Evolutionary conservation across 2,113 vertebrate species (phyloP).

Genomic region (Chloebia gouldiae): DNA sequence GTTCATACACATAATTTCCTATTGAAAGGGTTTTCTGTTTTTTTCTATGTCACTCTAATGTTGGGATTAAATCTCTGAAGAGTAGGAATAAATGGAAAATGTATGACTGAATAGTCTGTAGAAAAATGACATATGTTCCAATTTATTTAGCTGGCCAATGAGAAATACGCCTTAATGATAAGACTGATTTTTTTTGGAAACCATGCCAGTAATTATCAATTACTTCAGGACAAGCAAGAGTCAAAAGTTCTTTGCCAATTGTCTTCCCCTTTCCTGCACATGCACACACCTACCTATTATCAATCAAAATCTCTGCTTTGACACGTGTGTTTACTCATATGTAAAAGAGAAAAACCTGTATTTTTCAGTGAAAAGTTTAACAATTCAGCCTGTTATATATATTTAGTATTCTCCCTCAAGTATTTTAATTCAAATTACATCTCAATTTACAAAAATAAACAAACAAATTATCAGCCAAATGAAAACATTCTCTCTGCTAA

Average conservation of each 20-base stretch:
- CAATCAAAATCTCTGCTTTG: neutral
- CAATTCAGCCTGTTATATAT: neutral
- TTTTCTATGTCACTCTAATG: neutral
- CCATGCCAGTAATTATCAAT: neutral
- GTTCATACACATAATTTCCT: neutral
- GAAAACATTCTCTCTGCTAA: neutral
- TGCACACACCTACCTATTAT: neutral
- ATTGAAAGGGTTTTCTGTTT: neutral
- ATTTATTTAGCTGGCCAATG: neutral
- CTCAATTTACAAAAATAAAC: neutral
- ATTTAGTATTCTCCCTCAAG: neutral
- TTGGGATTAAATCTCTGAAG: neutral
- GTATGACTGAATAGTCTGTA: neutral
- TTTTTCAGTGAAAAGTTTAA: neutral
- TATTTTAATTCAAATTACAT: neutral
- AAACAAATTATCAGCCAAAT: neutral
- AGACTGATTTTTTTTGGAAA: neutral
- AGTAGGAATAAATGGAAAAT: neutral
- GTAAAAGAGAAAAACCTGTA: neutral
- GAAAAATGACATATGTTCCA: neutral
- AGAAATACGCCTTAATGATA: neutral
- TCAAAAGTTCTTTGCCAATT: neutral
- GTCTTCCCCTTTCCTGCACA: fast-evolving
- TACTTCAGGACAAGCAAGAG: neutral
- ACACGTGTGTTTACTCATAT: neutral